phyloP scores from a whole-genome alignment of 2,113 vertebrate genomes.

The Apteryx mantelli region DNA sequence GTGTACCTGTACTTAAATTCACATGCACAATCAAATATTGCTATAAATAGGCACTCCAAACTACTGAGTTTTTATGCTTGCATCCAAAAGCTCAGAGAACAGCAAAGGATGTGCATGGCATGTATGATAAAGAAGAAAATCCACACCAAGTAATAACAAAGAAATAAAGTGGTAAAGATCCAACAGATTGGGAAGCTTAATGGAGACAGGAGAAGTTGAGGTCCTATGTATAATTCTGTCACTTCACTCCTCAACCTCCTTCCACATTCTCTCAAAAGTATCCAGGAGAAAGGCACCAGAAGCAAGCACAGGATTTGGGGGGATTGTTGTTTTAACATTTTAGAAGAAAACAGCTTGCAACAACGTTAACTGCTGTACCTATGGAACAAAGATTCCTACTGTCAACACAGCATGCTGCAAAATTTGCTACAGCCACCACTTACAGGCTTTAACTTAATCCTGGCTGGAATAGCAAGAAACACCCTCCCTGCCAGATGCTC shows the following conservation, averaged over 20 bases:
- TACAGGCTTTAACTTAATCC: neutral
- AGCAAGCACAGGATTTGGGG: neutral
- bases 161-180: neutral
- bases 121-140: neutral
- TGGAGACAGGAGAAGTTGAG: neutral
- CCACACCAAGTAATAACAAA: neutral
- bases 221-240: neutral
- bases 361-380: neutral
- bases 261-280: neutral
- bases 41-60: neutral
- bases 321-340: neutral
- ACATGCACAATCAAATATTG: neutral
- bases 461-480: neutral
- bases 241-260: neutral
- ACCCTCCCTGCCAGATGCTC: neutral
- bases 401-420: neutral
- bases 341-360: neutral
- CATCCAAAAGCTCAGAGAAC: neutral
- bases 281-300: neutral
- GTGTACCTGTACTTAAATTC: neutral
- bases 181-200: neutral
- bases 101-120: neutral
- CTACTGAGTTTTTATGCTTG: neutral
- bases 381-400: neutral
- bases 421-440: neutral